Conservation (phyloP, 2,113 vertebrate species). For the Morone saxatilis region DNA sequence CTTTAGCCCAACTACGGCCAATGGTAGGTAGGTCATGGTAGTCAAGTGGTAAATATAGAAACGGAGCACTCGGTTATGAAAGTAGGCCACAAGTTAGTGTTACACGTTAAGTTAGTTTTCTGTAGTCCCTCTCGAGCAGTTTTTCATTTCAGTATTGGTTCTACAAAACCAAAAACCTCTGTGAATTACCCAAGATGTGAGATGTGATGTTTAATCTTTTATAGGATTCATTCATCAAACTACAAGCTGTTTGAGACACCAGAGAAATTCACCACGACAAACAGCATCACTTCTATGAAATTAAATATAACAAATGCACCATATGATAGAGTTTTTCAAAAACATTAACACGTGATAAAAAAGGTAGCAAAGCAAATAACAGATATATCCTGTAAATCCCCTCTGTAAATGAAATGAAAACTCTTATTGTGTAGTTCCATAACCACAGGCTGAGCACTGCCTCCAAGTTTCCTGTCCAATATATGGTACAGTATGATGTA, state of each 20-base stretch:
- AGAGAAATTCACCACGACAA: not conserved
- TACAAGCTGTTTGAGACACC: not conserved
- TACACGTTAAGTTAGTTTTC: too few species aligned
- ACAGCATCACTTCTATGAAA: too few species aligned
- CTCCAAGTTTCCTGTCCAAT: not conserved
- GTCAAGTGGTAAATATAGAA: not conserved
- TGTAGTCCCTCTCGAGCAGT: not conserved
- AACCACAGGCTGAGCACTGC: not conserved
- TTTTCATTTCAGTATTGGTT: not conserved
- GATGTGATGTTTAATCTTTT: not conserved
- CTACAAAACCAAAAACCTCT: not conserved
- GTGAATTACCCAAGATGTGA: not conserved
- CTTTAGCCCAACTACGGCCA: conserved; percentile 19
- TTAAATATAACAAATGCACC: too few species aligned
- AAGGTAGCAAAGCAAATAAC: too few species aligned
- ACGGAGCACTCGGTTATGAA: not conserved
- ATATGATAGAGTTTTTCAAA: too few species aligned
- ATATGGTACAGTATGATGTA: too few species aligned
- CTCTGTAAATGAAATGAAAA: too few species aligned
- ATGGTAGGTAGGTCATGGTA: conserved; percentile 2
- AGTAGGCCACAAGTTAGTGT: not conserved
- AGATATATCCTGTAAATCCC: too few species aligned
- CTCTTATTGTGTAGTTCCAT: not conserved
- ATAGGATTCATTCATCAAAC: not conserved
- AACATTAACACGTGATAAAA: too few species aligned